Evolutionary conservation across 1,140 invertebrate species (phyloP).

Genomic region (Drosophila sp.): DNA sequence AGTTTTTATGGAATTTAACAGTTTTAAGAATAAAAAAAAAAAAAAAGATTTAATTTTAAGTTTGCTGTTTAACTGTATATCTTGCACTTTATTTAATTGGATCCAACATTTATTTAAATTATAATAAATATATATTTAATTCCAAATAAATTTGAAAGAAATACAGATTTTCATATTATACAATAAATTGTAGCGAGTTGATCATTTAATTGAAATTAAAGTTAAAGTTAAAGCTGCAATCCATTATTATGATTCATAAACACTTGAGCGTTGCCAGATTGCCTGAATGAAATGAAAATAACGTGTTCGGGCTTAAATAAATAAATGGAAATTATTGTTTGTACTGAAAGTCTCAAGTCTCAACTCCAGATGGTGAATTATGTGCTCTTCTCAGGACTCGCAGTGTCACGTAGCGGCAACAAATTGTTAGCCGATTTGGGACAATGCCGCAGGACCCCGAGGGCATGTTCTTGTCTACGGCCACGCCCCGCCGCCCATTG

Average conservation of each 20-base stretch:
- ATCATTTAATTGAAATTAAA: not conserved
- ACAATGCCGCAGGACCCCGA: slow-evolving; percentile 44
- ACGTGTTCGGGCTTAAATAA: slow-evolving; percentile 13
- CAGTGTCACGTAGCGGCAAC: slow-evolving; percentile 69
- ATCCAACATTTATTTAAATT: no score
- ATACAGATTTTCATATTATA: no score
- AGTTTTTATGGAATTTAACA: no score
- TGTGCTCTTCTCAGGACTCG: slow-evolving; percentile 29
- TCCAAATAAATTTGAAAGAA: no score
- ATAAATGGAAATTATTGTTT: slow-evolving; percentile 26
- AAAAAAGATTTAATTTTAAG: no score
- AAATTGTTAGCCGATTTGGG: slow-evolving; percentile 75
- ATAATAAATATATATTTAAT: no score
- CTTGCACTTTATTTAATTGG: no score
- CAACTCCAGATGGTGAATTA: slow-evolving; percentile 9
- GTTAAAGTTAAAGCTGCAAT: not conserved
- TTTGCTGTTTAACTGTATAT: no score
- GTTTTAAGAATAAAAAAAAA: no score
- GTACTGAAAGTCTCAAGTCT: slow-evolving; percentile 2
- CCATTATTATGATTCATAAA: not conserved
- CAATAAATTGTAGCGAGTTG: no score
- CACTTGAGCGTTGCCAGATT: not conserved
- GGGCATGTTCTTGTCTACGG: slow-evolving; percentile 40
- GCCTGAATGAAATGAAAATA: not conserved
- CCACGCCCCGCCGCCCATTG: slow-evolving; percentile 36